Percentiles rank a stretch among this genome's conserved stretches.
These are phyloP conservation scores for Petrolisthes cinctipes DNA, from an alignment of 2,888 invertebrate species.

Conservation along the genomic window DNA sequence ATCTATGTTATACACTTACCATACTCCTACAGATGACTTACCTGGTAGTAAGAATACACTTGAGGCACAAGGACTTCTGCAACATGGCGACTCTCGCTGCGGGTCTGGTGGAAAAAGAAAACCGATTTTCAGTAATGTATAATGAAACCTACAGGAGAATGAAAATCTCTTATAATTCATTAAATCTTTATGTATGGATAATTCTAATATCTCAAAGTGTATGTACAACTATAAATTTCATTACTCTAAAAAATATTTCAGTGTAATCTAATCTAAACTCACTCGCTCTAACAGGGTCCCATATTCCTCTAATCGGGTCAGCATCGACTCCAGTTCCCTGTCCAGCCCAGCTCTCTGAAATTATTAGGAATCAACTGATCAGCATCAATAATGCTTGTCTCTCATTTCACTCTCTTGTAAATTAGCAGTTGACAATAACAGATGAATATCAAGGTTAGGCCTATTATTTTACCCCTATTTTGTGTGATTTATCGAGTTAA, in stretches of 20 bases:
- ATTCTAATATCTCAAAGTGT: not conserved
- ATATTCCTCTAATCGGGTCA: slow-evolving; percentile 54
- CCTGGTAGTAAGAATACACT: slow-evolving; percentile 47
- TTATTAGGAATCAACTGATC: not conserved
- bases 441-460: no score
- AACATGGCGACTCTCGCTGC: slow-evolving; percentile 39
- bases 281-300: slow-evolving; percentile 51
- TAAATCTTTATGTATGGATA: not conserved
- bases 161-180: not conserved
- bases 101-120: slow-evolving; percentile 26
- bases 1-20: no score
- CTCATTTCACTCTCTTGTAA: not conserved
- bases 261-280: not conserved
- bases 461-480: no score
- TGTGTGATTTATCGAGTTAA: no score
- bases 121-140: not conserved
- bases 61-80: slow-evolving; percentile 38
- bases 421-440: no score
- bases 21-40: not conserved
- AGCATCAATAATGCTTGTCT: not conserved
- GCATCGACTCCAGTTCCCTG: slow-evolving; percentile 49
- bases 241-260: not conserved
- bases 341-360: slow-evolving; percentile 48
- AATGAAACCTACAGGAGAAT: not conserved
- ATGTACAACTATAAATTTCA: not conserved